Base-by-base conservation (phyloP, 2,113 vertebrate species). In the Sprattus sprattus region DNA sequence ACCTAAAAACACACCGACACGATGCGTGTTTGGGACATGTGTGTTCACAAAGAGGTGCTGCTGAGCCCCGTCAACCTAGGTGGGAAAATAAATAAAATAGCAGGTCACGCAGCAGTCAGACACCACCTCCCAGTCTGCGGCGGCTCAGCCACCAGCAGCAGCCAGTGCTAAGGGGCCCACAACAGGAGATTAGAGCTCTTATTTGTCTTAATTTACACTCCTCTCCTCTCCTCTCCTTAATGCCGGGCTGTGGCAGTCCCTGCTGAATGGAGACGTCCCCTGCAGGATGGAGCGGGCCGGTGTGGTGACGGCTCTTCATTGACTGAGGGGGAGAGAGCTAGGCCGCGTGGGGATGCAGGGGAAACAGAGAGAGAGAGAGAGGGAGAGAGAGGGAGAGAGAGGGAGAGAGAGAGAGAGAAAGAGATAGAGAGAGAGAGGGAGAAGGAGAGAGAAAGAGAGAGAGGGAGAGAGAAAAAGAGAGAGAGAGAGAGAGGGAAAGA, bases 181-280 rank as follows among this genome's bases (percentile, higher is more conserved):
- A 84, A 67, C 10, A 44, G 47, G 52, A 84, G 80, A 88, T 86
- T 82, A 87, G 52, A 47, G 85, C 75, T 85, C 84, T 87, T 88
- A 87, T 88, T 89, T 84, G 82, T 90, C 88, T 86, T 89, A 87
- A 88, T 90, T 90, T 87, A 83, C 86, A 80, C 80, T 49, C 84
- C 57, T 81, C 60, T 81, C 80, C 78, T 85, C 80, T 49, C 84
- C 57, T 81, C 60, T 81, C 80, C 78, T 85, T 85, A 90, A 90
- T 84, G 82, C 82, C 85, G 44, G 84, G 78, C 46, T 28, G 86
- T 13, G 13, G 20, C 45, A 45, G 44, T 89, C 86, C 88, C 89
- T 84, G 78, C 85, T 86, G 89, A 85, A 88, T 84, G n/a, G 71
- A 89, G 78, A 81, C 20, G 85, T 89, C 89, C 87, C 84, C 84